Percentiles rank a stretch among this genome's conserved stretches.
phyloP scores from a whole-genome alignment of 2,113 vertebrate genomes.

The Ifrita kowaldi region DNA sequence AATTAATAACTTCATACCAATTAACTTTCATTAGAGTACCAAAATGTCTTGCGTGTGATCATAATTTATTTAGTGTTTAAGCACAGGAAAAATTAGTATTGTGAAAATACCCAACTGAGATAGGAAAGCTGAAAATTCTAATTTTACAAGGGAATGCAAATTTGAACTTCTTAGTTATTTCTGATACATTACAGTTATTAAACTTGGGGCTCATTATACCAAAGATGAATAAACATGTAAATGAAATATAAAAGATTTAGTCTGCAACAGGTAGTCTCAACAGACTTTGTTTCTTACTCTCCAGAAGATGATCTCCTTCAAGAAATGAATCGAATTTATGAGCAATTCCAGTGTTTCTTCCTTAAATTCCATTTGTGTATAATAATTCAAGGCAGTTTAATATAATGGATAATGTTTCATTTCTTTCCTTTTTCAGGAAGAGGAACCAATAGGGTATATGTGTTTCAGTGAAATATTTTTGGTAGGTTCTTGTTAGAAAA shows the following conservation, averaged over 20 bases:
- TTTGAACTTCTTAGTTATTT: not conserved
- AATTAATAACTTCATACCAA: not conserved
- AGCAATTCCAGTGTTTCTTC: not conserved
- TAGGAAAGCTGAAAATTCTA: not conserved
- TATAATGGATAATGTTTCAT: not conserved
- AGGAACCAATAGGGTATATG: not conserved
- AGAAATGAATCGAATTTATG: not conserved
- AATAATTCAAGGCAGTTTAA: not conserved
- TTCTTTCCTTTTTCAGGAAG: not conserved
- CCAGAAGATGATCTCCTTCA: not conserved
- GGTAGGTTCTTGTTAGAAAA: not conserved
- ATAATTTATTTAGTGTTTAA: not conserved
- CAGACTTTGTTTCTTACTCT: not conserved
- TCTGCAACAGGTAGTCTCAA: not conserved
- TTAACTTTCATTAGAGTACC: not conserved
- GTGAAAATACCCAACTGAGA: not conserved
- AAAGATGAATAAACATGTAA: not conserved
- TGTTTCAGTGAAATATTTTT: not conserved
- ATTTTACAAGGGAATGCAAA: not conserved
- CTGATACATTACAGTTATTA: not conserved
- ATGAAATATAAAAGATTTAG: not conserved
- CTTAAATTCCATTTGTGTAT: not conserved
- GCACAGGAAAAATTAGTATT: not conserved
- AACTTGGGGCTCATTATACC: not conserved
- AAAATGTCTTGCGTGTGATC: not conserved